Base-by-base conservation (phyloP, 2,797 vertebrate species). In the Dipus sagitta region DNA sequence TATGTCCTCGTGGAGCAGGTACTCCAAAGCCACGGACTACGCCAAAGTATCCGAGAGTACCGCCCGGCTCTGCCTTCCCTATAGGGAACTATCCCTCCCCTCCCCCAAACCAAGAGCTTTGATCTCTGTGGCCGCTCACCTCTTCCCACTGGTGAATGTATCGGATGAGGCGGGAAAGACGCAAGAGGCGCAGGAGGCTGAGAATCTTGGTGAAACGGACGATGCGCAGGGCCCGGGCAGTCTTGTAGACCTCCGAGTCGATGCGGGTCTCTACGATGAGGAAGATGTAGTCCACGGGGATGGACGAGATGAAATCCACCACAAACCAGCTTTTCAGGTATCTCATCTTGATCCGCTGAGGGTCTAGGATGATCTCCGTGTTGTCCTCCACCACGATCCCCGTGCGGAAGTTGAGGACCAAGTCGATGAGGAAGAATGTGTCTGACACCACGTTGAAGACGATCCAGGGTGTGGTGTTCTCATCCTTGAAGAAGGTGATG, bases 121-220 rank as follows among this genome's bases (percentile, higher is more conserved):
- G 21, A 47, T 9, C 75, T 52, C 38, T 3, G 38, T 84, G 78
- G 34, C 32, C 71, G 94, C 98, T 97, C 98, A 99, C 99, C 99
- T 99, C 99, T 97, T 99, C 99, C 99, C 99, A 99, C 96, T 99
- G 99, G 96, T 99, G 99, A 94, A 99, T 99, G 82, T 99, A 99
- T 92, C 99, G 99, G 95, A 99, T 99, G 97, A 99, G 99, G 89
- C 99, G 98, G 0, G 99, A 99, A 74, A 99, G 99, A 24, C 99
- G 98, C 79, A 99, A 97, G 17, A 99, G 99, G 15, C 99, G 98
- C 94, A 99, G 98, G 86, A 99, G 98, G 96, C 99, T 99, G 90
- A 99, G 99, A 97, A 99, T 99, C 98, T 99, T 99, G 65, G 99
- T 99, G 98, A 99, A 99, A 95, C 99, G 99, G 80, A 99, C 99